Percentiles rank a stretch among this genome's conserved stretches.
Evolutionary conservation across 1,140 invertebrate genomes (phyloP).

Genomic region (Drosophila fuyamai): DNA sequence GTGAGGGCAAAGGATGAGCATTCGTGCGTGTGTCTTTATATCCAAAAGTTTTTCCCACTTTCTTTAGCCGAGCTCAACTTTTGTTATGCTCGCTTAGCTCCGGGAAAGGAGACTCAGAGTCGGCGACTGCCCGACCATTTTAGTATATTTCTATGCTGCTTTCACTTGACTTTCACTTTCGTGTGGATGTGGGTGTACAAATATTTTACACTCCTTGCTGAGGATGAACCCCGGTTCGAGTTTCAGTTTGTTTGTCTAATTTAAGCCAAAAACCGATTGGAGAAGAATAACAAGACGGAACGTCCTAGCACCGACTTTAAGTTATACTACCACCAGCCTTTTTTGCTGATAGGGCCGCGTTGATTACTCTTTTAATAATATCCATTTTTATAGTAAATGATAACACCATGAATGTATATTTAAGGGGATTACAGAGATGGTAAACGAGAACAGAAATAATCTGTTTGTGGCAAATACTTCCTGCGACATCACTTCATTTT

Average conservation of each 20-base stretch:
- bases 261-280: constrained; percentile 73
- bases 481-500: no score
- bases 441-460: no score
- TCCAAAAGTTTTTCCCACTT: constrained; percentile 79
- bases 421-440: no score
- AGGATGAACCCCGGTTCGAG: constrained; percentile 10
- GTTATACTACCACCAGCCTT: background rate
- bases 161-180: constrained; percentile 58
- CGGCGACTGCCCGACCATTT: constrained; percentile 36
- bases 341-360: no score
- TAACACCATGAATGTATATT: no score
- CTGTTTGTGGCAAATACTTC: no score
- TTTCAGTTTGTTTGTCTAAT: constrained; percentile 63
- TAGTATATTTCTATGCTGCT: constrained; percentile 52
- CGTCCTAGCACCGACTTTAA: background rate
- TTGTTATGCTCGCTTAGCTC: constrained; percentile 75
- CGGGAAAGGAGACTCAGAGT: constrained; percentile 11
- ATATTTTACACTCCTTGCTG: constrained; percentile 55
- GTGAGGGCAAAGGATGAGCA: constrained; percentile 26
- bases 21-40: constrained; percentile 79
- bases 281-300: constrained; percentile 27
- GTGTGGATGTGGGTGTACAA: constrained; percentile 34
- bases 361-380: no score
- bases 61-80: constrained; percentile 73
- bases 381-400: no score